Conservation (phyloP, 2,888 invertebrate genomes). For the Machimus rusticus region DNA sequence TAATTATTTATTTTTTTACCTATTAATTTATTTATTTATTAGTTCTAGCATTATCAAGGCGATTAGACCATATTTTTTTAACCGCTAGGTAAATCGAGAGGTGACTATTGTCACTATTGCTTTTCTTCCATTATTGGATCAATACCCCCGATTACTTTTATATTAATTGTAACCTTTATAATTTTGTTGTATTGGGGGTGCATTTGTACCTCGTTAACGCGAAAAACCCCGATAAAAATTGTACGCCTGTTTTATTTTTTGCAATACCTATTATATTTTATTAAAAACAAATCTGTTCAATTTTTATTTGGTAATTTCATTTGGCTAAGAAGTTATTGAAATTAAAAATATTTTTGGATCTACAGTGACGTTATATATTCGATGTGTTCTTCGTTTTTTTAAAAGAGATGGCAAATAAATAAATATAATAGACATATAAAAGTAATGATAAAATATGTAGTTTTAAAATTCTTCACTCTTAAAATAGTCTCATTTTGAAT, state of each 20-base stretch:
- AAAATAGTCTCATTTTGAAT: too few relatives aligned
- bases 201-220: background rate
- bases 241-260: background rate
- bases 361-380: too few relatives aligned
- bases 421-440: too few relatives aligned
- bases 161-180: background rate
- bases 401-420: too few relatives aligned
- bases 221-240: background rate
- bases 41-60: background rate
- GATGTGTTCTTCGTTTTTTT: too few relatives aligned
- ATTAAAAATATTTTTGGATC: too few relatives aligned
- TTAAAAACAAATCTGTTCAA: background rate
- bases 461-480: too few relatives aligned
- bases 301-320: too few relatives aligned
- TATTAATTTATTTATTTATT: background rate
- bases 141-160: background rate
- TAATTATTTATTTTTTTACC: background rate
- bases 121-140: background rate
- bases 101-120: background rate
- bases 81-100: background rate
- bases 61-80: background rate
- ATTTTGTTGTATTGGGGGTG: background rate
- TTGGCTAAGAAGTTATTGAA: too few relatives aligned
- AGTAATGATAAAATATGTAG: too few relatives aligned
- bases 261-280: background rate